Evolutionary conservation across 2,797 vertebrate genomes (phyloP).

Genomic region (Aulostomus chinensis): DNA sequence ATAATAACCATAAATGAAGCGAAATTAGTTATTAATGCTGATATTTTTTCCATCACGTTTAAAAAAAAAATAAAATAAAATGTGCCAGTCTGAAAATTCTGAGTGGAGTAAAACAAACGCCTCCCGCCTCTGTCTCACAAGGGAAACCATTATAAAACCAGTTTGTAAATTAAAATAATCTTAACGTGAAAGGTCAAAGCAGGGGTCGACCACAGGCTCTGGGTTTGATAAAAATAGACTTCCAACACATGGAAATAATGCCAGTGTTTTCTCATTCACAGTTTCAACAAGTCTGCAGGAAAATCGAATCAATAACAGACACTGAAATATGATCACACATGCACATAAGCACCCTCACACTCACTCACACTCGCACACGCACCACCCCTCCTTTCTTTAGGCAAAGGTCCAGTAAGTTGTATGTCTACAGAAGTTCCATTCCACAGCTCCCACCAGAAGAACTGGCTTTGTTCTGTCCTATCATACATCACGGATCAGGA

Average conservation of each 20-base stretch:
- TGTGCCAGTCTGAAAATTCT: no score
- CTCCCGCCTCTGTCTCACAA: no score
- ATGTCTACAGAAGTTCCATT: constrained; percentile 29
- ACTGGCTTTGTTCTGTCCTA: not conserved
- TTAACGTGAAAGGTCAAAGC: constrained; percentile 37
- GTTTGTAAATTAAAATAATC: no score
- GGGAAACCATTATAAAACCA: no score
- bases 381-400: no score
- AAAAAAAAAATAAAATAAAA: no score
- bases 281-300: constrained; percentile 13
- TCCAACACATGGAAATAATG: no score
- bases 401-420: constrained; percentile 57
- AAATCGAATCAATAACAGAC: constrained; percentile 63
- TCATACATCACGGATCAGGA: not conserved
- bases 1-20: not conserved
- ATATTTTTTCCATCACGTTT: no score
- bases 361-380: constrained; percentile 23
- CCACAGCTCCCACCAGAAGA: constrained; percentile 1
- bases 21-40: not conserved
- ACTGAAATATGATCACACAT: constrained; percentile 68
- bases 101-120: no score
- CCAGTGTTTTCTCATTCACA: not conserved
- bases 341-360: constrained; percentile 32
- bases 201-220: constrained; percentile 6
- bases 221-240: no score